phyloP scores from a whole-genome alignment of 2,797 vertebrate species.

The Esox masquinongy region DNA sequence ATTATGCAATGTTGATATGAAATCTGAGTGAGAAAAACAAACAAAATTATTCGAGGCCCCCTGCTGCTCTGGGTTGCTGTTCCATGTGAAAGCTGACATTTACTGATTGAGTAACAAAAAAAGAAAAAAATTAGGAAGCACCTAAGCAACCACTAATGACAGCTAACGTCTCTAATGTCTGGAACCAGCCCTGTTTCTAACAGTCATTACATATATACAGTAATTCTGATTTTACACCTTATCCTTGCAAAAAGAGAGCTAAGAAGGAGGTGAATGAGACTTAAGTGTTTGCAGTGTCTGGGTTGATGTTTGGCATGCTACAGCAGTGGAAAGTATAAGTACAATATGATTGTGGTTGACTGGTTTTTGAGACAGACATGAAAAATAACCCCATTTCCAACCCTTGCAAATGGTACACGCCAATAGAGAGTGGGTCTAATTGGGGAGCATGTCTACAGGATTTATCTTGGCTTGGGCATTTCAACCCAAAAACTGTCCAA shows the following conservation, averaged over 20 bases:
- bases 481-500: slow-evolving; percentile 10
- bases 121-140: too few species aligned
- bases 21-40: too few species aligned
- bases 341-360: neutral
- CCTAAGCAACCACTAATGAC: too few species aligned
- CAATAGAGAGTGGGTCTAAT: neutral
- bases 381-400: neutral
- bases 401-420: neutral
- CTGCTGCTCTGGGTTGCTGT: too few species aligned
- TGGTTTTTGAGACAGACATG: neutral
- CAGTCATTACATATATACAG: too few species aligned
- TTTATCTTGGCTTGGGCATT: slow-evolving; percentile 33
- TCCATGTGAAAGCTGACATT: too few species aligned
- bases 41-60: too few species aligned
- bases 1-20: too few species aligned
- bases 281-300: slow-evolving; percentile 3
- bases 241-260: neutral
- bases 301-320: slow-evolving; percentile 15
- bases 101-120: too few species aligned
- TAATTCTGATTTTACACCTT: neutral
- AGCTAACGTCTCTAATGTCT: too few species aligned
- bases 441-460: slow-evolving; percentile 12
- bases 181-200: too few species aligned
- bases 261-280: neutral
- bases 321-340: slow-evolving; percentile 7